Evolutionary conservation across 92 coral and sea anemone species (phyloP), one percentile per base, ranked within the genome.

Genomic region (Bergia puertoricense): DNA sequence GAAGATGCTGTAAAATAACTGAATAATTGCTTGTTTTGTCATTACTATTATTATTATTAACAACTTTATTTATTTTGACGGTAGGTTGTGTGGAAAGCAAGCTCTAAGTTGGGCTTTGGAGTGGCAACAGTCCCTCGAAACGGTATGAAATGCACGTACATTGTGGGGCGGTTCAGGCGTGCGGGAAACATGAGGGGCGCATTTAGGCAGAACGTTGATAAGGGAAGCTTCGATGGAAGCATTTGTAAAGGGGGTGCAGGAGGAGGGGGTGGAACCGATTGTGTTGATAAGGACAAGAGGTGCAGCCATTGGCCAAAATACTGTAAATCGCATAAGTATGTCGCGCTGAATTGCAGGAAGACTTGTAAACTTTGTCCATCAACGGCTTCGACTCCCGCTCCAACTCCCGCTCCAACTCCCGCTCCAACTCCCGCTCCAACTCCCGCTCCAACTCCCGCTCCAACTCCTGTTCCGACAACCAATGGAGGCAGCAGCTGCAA

Each of bases 121-220:
- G 42, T 76, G 80, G 54, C 80, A 11, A 76, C 80, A 13, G 80
- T 76, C 69, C 7, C 69, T 16, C 69, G 69, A 74, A 78, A 89
- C 79, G 98, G 98, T 16, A 90, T 88, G 93, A 89, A 90, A 44
- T 94, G 98, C 43, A 90, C 96, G 16, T 91, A 96, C 68, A 90
- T 94, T 14, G 98, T 96, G 14, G 98, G 93, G 0, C 93, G 97
- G 2, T 96, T 92, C 85, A 92, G 86, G n/a, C 94, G 92, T 0
- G 96, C 98, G 13, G 98, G 96, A 0, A 93, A 90, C 82, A 89
- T 88, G 62, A 86, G 83, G 11, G 94, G 93, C 2, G 77, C 68
- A 2, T 88, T 89, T 46, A 67, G 57, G 22, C 89, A 91, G 51
- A 96, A 96, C 69, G 96, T 96, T 14, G 88, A 92, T 42, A 46